These are phyloP conservation scores for Magallana angulata DNA, from an alignment of 1,140 invertebrate genomes.

Conservation along the genomic window DNA sequence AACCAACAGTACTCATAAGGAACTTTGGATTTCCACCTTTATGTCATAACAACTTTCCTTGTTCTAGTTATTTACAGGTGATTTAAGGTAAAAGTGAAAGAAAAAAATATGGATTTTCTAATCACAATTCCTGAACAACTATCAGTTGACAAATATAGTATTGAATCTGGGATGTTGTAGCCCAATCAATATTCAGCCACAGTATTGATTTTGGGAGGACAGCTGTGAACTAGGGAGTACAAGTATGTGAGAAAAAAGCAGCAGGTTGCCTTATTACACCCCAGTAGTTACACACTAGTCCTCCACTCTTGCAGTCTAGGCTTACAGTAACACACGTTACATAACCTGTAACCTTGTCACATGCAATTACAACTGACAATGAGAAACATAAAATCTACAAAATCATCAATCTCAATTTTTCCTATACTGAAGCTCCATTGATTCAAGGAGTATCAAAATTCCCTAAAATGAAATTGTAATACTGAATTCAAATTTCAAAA, in stretches of 20 bases:
- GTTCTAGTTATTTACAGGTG: slow-evolving; percentile 4
- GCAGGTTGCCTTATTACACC: background rate
- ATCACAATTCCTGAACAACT: background rate
- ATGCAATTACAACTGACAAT: too few relatives aligned
- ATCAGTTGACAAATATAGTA: background rate
- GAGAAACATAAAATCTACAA: too few relatives aligned
- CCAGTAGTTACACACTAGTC: too few relatives aligned
- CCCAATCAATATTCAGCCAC: background rate
- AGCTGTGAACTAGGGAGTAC: background rate
- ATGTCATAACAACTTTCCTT: background rate
- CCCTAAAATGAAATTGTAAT: too few relatives aligned
- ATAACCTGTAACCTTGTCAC: too few relatives aligned
- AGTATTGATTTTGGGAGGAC: background rate
- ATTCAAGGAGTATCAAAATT: too few relatives aligned
- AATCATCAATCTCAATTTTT: too few relatives aligned
- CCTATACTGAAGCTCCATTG: too few relatives aligned
- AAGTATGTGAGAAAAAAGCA: background rate
- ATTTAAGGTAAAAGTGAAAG: background rate
- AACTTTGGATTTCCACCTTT: background rate
- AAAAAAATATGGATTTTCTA: background rate
- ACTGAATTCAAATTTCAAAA: too few relatives aligned
- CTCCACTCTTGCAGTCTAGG: too few relatives aligned
- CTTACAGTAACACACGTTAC: too few relatives aligned
- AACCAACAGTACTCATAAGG: background rate
- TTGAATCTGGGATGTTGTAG: background rate